A percentile compares a stretch with the other conserved stretches of the same genome.
phyloP scores from a whole-genome alignment of 2,888 invertebrate genomes.

The Drosophila borborema region DNA sequence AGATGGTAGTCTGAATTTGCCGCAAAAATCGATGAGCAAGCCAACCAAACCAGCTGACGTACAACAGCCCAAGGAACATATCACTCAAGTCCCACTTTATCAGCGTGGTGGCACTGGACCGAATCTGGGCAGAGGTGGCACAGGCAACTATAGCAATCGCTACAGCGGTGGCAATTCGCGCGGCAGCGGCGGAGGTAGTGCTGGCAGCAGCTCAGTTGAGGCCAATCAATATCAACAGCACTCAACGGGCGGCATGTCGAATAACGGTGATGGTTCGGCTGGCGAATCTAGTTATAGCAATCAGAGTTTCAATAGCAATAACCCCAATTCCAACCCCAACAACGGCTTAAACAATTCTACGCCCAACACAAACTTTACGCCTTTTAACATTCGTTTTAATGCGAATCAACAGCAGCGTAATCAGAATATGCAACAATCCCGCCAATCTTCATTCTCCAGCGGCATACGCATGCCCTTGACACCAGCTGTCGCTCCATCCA shows the following conservation, averaged over 20 bases:
- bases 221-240: conserved; percentile 62
- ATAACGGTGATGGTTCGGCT: conserved; percentile 18
- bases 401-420: conserved; percentile 64
- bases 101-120: conserved; percentile 86
- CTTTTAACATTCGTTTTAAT: conserved; percentile 81
- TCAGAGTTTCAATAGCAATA: conserved; percentile 72
- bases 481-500: conserved; percentile 8
- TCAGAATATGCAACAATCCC: conserved; percentile 46
- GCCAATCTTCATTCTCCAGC: conserved; percentile 27
- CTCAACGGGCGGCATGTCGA: conserved; percentile 35
- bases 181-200: conserved; percentile 40
- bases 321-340: conserved; percentile 47
- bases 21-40: conserved; percentile 15
- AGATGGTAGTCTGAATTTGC: conserved; percentile 88
- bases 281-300: conserved; percentile 35
- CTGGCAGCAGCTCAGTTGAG: conserved; percentile 36
- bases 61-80: conserved; percentile 35
- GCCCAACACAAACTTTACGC: conserved; percentile 59
- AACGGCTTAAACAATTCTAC: conserved; percentile 50
- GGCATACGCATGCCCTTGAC: conserved; percentile 18
- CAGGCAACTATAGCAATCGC: conserved; percentile 82
- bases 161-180: conserved; percentile 73
- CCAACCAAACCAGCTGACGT: not conserved
- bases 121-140: conserved; percentile 82
- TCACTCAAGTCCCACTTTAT: conserved; percentile 88